Evolutionary conservation across 2,113 vertebrate genomes (phyloP), one percentile per base, ranked within the genome.

Genomic region (Holacanthus passer): DNA sequence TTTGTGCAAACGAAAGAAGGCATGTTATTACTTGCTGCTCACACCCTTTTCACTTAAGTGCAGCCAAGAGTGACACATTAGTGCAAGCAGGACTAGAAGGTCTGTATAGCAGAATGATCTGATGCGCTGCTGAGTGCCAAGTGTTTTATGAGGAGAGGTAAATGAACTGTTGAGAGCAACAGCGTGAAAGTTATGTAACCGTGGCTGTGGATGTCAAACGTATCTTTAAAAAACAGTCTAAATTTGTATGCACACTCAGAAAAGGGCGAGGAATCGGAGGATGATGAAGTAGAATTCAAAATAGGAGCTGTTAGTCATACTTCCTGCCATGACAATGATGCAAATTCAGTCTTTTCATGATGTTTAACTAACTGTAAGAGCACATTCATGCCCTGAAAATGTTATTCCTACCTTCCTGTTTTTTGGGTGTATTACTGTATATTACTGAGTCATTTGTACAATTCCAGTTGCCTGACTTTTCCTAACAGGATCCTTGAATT

Each of bases 141-240:
- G 52, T 60, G 29, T 64, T 90, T 90, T 83, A 87, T 55, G 68
- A 72, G 78, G 8, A 73, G 56, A 52, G 58, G 31, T 45, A 83
- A 88, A 89, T 68, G 39, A 85, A 72, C 63, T 78, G 89, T 77
- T 73, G 72, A 85, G 53, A 82, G 56, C 75, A 85, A 85, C 55
- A 56, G 45, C 53, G 67, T 77, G 73, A 62, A 29, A 37, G 73
- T 90, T 87, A 87, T 53, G 52, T 78, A 85, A 86, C 72, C 24
- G 19, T 1, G 3, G 50, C 7, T 65, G 48, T n/a, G 24, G 72
- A 20, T 64, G 56, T 71, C 31, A 79, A 37, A 81, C 31, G 31
- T 7, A 69, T 62, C 45, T 60, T 73, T 14, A 63, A 45, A 39
- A 78, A 71, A 69, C 24, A 58, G 10, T 16, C 3, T 32, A 48